A percentile compares a stretch with the other conserved stretches of the same genome.
Evolutionary conservation across 2,888 invertebrate species (phyloP).

Genomic region (Caenorhabditis japonica): DNA sequence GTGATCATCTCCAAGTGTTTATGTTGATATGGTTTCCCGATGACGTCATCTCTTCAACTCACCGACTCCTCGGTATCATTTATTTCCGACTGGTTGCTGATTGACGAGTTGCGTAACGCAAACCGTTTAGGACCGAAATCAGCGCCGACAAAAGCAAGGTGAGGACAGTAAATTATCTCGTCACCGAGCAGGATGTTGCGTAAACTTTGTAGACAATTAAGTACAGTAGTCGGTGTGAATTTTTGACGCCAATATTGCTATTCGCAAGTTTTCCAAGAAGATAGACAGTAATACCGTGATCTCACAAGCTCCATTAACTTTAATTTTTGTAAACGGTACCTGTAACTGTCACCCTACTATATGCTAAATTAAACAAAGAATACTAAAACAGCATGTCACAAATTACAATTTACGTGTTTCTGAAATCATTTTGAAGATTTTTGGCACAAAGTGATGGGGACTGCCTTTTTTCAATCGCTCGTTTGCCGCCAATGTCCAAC

Average conservation of each 20-base stretch:
- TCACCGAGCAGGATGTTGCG: slow-evolving; percentile 15
- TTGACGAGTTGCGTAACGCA: slow-evolving; percentile 25
- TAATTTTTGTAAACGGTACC: no score
- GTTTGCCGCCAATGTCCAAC: no score
- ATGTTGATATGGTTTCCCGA: slow-evolving; percentile 17
- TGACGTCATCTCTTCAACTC: slow-evolving; percentile 33
- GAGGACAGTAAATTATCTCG: slow-evolving; percentile 30
- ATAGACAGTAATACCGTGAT: no score
- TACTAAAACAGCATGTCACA: no score
- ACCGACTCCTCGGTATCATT: slow-evolving; percentile 21
- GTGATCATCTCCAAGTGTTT: slow-evolving; percentile 28
- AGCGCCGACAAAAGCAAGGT: slow-evolving; percentile 7
- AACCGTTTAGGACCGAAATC: slow-evolving; percentile 6
- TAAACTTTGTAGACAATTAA: slow-evolving; percentile 7
- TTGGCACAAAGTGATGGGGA: no score
- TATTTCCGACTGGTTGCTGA: slow-evolving; percentile 34
- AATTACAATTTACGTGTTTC: no score
- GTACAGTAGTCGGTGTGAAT: slow-evolving; percentile 31
- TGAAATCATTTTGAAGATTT: no score
- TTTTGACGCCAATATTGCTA: slow-evolving; percentile 3
- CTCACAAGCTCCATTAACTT: no score
- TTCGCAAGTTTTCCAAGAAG: no score
- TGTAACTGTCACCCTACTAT: no score
- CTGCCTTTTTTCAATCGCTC: no score
- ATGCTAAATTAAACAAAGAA: no score